Conservation (phyloP, 1,140 invertebrate species). For the Zaprionus ghesquierei region DNA sequence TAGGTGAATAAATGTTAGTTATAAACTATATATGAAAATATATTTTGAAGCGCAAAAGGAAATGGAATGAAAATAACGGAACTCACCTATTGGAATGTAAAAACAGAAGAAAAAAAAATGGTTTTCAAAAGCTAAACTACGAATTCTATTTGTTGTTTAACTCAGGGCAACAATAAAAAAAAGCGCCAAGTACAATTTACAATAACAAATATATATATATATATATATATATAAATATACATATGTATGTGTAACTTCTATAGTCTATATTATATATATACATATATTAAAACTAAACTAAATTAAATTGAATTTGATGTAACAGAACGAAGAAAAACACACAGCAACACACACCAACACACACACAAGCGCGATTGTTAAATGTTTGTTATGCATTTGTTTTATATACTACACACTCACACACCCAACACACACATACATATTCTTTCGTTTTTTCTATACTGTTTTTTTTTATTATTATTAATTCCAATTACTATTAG, state of each 20-base stretch:
- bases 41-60: slow-evolving; percentile 12
- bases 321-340: slow-evolving; percentile 10
- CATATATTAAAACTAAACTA: slow-evolving; percentile 20
- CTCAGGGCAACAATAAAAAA: slow-evolving; percentile 34
- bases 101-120: too few species aligned
- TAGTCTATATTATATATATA: slow-evolving; percentile 27
- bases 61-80: neutral
- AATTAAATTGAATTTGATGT: slow-evolving; percentile 39
- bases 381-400: slow-evolving; percentile 79
- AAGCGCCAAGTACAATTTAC: slow-evolving; percentile 70
- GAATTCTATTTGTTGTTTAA: slow-evolving; percentile 23
- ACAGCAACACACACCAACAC: neutral
- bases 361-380: slow-evolving; percentile 44
- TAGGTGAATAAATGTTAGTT: slow-evolving; percentile 34
- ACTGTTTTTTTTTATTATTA: slow-evolving; percentile 37
- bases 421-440: neutral
- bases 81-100: slow-evolving; percentile 7
- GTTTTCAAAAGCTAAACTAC: slow-evolving; percentile 11
- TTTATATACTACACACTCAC: slow-evolving; percentile 32
- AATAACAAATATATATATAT: slow-evolving; percentile 33
- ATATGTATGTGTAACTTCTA: slow-evolving; percentile 23
- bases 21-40: slow-evolving; percentile 9
- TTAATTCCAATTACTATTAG: slow-evolving; percentile 62
- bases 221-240: slow-evolving; percentile 7
- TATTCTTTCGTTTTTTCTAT: slow-evolving; percentile 13